Evolutionary conservation across 2,888 invertebrate species (phyloP).

Genomic region (Dyspetes luteomarginatus): DNA sequence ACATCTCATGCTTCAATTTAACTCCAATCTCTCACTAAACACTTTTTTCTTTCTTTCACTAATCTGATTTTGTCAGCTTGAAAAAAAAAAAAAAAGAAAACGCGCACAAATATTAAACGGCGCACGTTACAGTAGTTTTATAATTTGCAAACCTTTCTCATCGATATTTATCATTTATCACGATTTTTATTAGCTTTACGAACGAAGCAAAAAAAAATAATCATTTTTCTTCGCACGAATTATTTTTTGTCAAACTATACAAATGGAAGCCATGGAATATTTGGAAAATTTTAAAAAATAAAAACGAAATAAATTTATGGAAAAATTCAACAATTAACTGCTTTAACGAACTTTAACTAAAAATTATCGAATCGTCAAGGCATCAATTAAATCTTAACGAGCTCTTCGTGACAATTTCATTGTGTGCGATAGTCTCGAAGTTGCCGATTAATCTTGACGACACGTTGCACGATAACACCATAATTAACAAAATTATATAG

Average conservation of each 20-base stretch:
- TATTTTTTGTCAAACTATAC: not conserved
- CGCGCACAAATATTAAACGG: slow-evolving; percentile 20
- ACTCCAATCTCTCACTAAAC: slow-evolving; percentile 23
- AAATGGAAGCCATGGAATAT: slow-evolving; percentile 39
- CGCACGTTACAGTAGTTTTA: not conserved
- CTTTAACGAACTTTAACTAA: slow-evolving; percentile 35
- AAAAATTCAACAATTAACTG: slow-evolving; percentile 36
- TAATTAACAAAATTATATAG: slow-evolving; percentile 44
- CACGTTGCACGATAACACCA: slow-evolving; percentile 26
- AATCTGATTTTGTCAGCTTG: not conserved
- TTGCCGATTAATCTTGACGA: slow-evolving; percentile 17
- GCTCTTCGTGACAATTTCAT: not conserved
- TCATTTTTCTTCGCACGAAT: not conserved
- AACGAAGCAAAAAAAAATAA: not conserved
- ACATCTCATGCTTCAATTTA: not conserved
- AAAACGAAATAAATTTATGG: not conserved
- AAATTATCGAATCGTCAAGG: slow-evolving; percentile 20
- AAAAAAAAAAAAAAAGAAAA: no score
- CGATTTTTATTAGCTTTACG: no score
- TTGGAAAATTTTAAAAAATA: not conserved
- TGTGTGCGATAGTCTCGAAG: not conserved
- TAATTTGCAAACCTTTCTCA: not conserved
- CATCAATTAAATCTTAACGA: slow-evolving; percentile 32
- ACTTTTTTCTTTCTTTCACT: slow-evolving; percentile 32
- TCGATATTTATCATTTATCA: not conserved